Evolutionary conservation across 2,113 vertebrate genomes (phyloP).

Genomic region (Phasianus colchicus): DNA sequence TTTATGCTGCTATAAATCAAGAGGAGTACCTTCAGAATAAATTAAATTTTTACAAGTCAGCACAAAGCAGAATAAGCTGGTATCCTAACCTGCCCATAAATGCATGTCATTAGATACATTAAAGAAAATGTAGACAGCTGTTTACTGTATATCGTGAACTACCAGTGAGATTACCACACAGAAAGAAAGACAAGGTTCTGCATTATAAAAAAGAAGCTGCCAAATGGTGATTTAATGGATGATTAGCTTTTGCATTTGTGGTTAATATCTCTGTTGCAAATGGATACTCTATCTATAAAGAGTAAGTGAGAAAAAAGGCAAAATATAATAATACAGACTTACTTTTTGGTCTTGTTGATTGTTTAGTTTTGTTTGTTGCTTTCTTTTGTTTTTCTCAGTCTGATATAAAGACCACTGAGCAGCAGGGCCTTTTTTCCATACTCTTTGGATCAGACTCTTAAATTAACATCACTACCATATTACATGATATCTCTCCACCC

Average conservation of each 20-base stretch:
- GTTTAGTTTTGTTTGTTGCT: not conserved
- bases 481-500: not conserved
- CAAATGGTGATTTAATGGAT: not conserved
- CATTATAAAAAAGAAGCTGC: not conserved
- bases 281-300: not conserved
- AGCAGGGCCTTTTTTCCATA: rapidly evolving
- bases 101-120: not conserved
- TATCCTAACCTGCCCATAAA: not conserved
- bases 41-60: not conserved
- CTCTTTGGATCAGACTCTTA: not conserved
- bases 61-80: not conserved
- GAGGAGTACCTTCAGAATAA: not conserved
- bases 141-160: not conserved
- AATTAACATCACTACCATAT: not conserved
- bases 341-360: not conserved
- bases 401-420: not conserved
- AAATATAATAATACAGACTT: not conserved
- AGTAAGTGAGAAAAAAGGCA: not conserved
- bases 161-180: not conserved
- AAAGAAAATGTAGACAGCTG: not conserved
- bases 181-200: not conserved
- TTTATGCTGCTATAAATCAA: rapidly evolving
- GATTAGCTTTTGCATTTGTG: not conserved
- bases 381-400: not conserved
- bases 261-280: not conserved